phyloP scores from a whole-genome alignment of 1,140 invertebrate species.

The Aphis gossypii region DNA sequence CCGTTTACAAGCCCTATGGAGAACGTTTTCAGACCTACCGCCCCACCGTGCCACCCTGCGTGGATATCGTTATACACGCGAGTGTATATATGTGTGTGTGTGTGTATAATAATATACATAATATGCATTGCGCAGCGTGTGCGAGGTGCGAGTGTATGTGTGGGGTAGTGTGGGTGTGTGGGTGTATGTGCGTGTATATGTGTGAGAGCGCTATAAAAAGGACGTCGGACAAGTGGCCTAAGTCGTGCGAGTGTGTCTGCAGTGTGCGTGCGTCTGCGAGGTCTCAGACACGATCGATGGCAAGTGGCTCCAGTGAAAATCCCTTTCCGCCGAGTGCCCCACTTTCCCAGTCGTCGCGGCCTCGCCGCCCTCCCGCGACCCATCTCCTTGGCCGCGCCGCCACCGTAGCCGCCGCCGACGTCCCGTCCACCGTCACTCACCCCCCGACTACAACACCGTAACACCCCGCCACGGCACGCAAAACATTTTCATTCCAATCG shows the following conservation, averaged over 20 bases:
- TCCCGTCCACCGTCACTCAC: not conserved
- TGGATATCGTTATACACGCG: not conserved
- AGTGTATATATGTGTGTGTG: not conserved
- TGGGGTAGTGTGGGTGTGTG: not conserved
- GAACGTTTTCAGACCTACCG: not conserved
- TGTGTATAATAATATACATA: not conserved
- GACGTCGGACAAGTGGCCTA: slow-evolving; percentile 52
- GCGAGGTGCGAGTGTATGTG: not conserved
- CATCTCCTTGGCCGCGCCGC: not conserved
- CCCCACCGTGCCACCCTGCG: too few species aligned
- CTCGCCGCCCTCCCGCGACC: not conserved
- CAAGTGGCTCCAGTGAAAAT: slow-evolving; percentile 58
- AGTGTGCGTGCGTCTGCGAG: slow-evolving; percentile 52
- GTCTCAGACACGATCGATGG: slow-evolving; percentile 58
- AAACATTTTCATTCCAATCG: slow-evolving; percentile 57
- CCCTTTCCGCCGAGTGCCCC: slow-evolving; percentile 55
- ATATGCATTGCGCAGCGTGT: not conserved
- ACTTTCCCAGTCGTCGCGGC: not conserved
- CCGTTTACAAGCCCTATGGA: slow-evolving; percentile 4
- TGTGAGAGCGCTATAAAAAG: slow-evolving; percentile 21
- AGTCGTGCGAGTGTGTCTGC: slow-evolving; percentile 50
- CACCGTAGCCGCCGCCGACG: not conserved
- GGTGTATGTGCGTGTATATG: not conserved
- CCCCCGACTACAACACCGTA: not conserved
- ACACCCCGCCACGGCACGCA: not conserved